Conservation (phyloP, 2,888 invertebrate genomes). For the Caenorhabditis sp. region DNA sequence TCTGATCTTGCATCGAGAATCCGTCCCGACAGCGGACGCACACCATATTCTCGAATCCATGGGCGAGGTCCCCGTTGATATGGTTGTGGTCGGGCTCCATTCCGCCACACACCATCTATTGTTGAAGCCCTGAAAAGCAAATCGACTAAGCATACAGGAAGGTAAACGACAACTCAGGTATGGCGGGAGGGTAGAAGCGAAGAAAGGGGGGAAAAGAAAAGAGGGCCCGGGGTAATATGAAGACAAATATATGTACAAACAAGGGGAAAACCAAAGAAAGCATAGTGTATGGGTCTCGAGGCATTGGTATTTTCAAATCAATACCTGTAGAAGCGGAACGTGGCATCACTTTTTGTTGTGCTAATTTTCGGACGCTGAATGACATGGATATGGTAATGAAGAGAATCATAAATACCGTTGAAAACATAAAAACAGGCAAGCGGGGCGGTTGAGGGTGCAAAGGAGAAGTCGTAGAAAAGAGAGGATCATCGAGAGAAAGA, state of each 20-base stretch:
- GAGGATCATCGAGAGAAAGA: conserved; percentile 41
- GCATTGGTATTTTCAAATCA: conserved; percentile 34
- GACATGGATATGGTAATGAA: conserved; percentile 35
- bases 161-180: conserved; percentile 18
- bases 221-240: conserved; percentile 46
- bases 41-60: conserved; percentile 80
- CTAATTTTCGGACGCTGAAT: conserved; percentile 32
- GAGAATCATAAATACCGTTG: conserved; percentile 5
- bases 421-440: conserved; percentile 5
- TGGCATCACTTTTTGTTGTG: conserved; percentile 31
- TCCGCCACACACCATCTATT: conserved; percentile 76
- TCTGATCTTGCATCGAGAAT: conserved; percentile 96
- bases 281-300: conserved; percentile 16
- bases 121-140: conserved; percentile 26
- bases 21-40: conserved; percentile 90
- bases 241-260: conserved; percentile 65
- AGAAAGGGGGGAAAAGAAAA: conserved; percentile 11
- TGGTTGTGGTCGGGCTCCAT: conserved; percentile 72
- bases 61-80: conserved; percentile 77
- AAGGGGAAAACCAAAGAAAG: conserved; percentile 59
- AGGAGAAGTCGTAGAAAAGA: conserved; percentile 14
- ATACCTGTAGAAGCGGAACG: conserved; percentile 3
- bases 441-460: not conserved
- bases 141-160: conserved; percentile 37
- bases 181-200: conserved; percentile 1